A percentile compares a stretch with the other conserved stretches of the same genome.
Evolutionary conservation across 2,113 vertebrate species (phyloP).

Genomic region (Saccopteryx leptura): DNA sequence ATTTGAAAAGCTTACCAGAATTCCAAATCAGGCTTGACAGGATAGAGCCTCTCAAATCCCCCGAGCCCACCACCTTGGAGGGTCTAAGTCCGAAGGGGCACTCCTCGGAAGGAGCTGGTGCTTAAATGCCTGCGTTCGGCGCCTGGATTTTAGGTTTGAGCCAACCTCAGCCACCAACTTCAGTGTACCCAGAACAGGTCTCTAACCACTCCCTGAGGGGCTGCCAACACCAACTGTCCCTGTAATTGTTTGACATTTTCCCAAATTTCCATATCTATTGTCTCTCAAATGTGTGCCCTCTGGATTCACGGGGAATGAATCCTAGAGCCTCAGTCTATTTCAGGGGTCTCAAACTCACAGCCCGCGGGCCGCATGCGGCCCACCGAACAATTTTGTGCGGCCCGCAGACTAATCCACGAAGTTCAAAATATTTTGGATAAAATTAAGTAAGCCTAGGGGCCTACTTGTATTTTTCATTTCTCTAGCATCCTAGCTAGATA

Average conservation of each 20-base stretch:
- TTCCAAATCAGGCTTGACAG: neutral
- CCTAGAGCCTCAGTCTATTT: neutral
- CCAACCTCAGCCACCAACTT: neutral
- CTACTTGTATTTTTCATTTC: too few relatives aligned
- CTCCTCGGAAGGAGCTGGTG: fast-evolving
- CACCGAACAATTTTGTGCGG: too few relatives aligned
- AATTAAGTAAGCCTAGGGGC: too few relatives aligned
- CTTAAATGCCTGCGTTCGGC: neutral
- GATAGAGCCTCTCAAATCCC: neutral
- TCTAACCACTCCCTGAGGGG: neutral
- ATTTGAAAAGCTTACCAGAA: neutral
- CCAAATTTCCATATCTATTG: neutral
- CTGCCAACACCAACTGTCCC: neutral
- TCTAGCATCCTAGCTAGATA: too few relatives aligned
- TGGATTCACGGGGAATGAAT: neutral
- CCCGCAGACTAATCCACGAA: too few relatives aligned
- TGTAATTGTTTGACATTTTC: neutral
- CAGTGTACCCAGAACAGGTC: neutral
- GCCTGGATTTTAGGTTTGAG: neutral
- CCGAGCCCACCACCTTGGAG: neutral
- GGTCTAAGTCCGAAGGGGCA: neutral
- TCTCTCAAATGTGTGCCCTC: neutral
- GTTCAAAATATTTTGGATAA: too few relatives aligned
- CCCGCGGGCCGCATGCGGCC: too few relatives aligned
- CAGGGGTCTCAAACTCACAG: too few relatives aligned